A percentile compares a stretch with the other conserved stretches of the same genome.
Conservation (phyloP, 2,113 vertebrate genomes). For the Actenoides lindsayi region DNA sequence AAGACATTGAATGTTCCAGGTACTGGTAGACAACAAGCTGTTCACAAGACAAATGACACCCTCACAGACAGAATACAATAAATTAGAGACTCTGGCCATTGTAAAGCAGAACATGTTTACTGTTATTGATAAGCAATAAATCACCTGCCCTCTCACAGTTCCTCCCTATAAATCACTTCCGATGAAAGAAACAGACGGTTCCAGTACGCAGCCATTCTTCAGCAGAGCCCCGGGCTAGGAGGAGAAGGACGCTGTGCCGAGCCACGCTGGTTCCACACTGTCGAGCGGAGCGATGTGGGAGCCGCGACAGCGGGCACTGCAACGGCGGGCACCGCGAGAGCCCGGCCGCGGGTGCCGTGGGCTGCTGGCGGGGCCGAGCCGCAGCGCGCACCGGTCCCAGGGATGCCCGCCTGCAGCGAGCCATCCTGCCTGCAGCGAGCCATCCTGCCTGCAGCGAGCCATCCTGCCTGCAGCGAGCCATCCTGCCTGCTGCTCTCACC, state of each 20-base stretch:
- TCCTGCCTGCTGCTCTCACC: accelerated
- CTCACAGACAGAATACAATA: conserved; percentile 30
- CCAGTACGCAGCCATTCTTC: neutral
- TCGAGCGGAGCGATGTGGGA: neutral
- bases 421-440: accelerated
- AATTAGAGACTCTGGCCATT: conserved; percentile 47
- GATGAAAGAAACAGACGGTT: conserved; percentile 16
- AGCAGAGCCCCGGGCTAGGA: neutral
- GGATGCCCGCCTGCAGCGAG: neutral
- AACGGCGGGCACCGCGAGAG: accelerated
- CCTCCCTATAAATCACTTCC: conserved; percentile 62
- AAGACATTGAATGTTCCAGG: conserved; percentile 29
- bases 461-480: neutral
- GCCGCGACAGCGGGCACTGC: accelerated
- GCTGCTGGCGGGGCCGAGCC: neutral
- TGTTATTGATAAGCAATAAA: conserved; percentile 70
- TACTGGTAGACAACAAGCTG: conserved; percentile 13
- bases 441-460: accelerated
- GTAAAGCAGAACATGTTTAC: conserved; percentile 53
- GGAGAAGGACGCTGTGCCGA: neutral
- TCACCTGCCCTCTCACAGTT: conserved; percentile 56
- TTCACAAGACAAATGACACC: conserved; percentile 46
- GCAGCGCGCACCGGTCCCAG: accelerated
- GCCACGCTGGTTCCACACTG: too few species aligned
- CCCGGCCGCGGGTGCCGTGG: accelerated